phyloP scores from a whole-genome alignment of 2,888 invertebrate species.

The Flexamia atlantica region DNA sequence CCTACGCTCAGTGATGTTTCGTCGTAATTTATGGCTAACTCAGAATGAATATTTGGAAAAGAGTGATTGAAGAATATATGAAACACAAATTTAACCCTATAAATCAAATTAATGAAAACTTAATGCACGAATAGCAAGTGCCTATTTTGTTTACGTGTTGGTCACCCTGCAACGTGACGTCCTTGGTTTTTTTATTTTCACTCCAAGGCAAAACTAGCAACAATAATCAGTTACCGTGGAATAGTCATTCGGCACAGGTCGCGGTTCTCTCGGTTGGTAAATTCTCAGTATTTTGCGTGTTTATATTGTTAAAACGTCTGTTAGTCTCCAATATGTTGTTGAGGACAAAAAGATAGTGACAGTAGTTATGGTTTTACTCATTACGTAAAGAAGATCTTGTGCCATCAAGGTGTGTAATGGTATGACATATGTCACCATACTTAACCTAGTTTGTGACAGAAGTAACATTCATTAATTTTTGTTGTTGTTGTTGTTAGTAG shows the following conservation, averaged over 20 bases:
- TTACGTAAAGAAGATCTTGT: neutral
- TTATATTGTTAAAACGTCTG: neutral
- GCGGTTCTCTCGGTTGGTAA: neutral
- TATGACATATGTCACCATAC: constrained; percentile 35
- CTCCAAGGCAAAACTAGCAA: constrained; percentile 52
- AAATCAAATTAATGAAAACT: neutral
- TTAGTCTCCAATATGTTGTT: constrained; percentile 67
- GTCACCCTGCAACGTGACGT: constrained; percentile 56
- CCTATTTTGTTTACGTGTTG: constrained; percentile 20
- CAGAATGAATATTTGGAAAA: neutral
- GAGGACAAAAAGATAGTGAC: constrained; percentile 68
- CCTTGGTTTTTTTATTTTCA: constrained; percentile 59
- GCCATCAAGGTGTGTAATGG: constrained; percentile 21
- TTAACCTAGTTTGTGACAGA: constrained; percentile 29
- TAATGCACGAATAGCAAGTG: neutral
- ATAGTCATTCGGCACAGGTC: neutral
- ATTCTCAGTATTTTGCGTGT: constrained; percentile 15
- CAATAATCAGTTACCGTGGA: constrained; percentile 60
- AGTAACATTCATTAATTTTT: no score
- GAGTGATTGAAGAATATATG: neutral
- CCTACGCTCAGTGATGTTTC: neutral
- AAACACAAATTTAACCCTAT: neutral
- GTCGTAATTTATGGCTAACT: neutral
- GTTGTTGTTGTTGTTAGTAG: no score
- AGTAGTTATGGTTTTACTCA: constrained; percentile 33